Conservation (phyloP, 2,113 vertebrate species). For the Lonchura striata region DNA sequence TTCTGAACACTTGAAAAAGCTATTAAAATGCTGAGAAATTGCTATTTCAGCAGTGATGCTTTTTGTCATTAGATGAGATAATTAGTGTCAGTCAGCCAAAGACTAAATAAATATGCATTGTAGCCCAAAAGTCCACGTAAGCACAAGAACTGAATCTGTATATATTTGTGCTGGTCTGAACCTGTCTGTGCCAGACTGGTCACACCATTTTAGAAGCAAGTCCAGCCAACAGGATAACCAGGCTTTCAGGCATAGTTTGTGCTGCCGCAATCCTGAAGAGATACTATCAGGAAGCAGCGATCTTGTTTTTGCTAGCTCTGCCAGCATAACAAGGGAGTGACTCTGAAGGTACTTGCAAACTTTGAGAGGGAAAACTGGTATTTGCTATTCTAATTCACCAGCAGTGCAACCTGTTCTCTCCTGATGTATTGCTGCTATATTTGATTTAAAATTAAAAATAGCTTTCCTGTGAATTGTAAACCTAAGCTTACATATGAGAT, state of each 20-base stretch:
- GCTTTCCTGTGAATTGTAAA: background rate
- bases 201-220: background rate
- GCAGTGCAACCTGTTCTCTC: background rate
- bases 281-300: constrained; percentile 9
- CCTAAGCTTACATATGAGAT: background rate
- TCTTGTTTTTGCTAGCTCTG: background rate
- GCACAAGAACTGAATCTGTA: background rate
- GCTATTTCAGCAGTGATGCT: background rate
- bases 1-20: background rate
- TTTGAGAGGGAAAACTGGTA: background rate
- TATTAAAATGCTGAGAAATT: background rate
- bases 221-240: background rate
- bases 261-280: constrained; percentile 18
- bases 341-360: background rate
- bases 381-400: constrained; percentile 1
- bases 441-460: background rate
- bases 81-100: background rate
- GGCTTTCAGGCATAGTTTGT: constrained; percentile 34
- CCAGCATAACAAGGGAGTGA: background rate
- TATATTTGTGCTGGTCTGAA: constrained; percentile 29
- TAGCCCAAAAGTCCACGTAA: background rate
- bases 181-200: constrained; percentile 27
- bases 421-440: background rate
- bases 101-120: background rate
- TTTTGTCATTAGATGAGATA: background rate